phyloP scores from a whole-genome alignment of 1,140 invertebrate species.

The Episyrphus balteatus region DNA sequence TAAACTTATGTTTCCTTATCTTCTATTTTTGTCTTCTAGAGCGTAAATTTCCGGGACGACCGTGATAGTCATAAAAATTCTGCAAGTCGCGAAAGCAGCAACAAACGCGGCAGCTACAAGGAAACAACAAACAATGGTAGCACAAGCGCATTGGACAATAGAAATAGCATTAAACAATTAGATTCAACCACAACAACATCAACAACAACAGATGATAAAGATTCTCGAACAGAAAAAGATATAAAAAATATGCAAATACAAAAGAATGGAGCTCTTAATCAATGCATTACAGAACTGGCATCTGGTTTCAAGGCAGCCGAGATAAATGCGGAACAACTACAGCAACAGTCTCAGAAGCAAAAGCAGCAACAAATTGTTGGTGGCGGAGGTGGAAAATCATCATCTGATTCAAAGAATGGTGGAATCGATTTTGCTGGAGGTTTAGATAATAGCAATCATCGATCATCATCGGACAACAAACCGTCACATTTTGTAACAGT shows the following conservation, averaged over 20 bases:
- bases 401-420: background rate
- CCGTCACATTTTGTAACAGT: slow-evolving; percentile 76
- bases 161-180: background rate
- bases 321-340: slow-evolving; percentile 4
- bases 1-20: too few species aligned
- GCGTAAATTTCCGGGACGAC: too few species aligned
- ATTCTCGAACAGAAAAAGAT: slow-evolving; percentile 31
- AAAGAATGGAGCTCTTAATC: slow-evolving; percentile 33
- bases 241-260: slow-evolving; percentile 6
- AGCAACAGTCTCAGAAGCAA: background rate
- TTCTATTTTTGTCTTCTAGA: too few species aligned
- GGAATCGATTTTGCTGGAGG: background rate
- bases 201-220: slow-evolving; percentile 21
- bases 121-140: slow-evolving; percentile 3
- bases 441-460: slow-evolving; percentile 3
- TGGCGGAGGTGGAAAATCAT: background rate
- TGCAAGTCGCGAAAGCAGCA: background rate
- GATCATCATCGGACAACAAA: slow-evolving; percentile 29
- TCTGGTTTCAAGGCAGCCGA: background rate
- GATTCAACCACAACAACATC: too few species aligned
- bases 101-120: background rate
- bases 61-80: background rate
- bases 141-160: background rate
- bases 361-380: background rate
- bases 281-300: slow-evolving; percentile 55